A percentile compares a stretch with the other conserved stretches of the same genome.
Conservation (phyloP, 1,140 invertebrate species). For the Steinernema feltiae region DNA sequence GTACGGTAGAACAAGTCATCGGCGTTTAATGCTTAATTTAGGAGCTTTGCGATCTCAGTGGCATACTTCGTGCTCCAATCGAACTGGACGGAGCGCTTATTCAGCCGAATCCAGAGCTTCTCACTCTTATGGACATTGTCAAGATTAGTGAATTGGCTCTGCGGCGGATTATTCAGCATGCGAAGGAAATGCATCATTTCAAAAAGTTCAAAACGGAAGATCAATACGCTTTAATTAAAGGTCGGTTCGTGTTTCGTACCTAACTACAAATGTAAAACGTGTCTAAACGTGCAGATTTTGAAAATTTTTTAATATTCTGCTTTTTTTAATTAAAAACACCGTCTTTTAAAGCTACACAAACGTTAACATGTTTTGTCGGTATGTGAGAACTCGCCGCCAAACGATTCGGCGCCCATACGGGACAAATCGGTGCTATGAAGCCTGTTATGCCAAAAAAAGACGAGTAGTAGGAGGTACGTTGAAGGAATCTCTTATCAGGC, state of each 20-base stretch:
- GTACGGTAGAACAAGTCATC: neutral
- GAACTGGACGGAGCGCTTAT: neutral
- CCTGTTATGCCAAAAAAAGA: no score
- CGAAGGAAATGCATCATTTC: neutral
- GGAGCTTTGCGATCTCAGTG: neutral
- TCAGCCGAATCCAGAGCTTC: neutral
- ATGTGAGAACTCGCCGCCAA: no score
- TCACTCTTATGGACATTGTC: conserved; percentile 16
- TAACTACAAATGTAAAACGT: no score
- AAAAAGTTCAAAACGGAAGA: neutral
- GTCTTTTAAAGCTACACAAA: no score
- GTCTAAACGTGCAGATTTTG: neutral
- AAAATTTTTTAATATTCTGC: conserved; percentile 5
- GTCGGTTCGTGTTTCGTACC: neutral
- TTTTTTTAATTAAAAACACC: neutral
- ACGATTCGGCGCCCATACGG: no score
- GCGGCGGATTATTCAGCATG: conserved; percentile 1
- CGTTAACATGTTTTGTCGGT: no score
- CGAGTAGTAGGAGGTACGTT: no score
- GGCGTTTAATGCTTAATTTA: neutral
- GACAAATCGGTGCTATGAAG: no score
- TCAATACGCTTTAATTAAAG: neutral
- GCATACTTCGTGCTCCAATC: neutral
- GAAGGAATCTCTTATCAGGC: no score
- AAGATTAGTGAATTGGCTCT: neutral